Conservation (phyloP, 2,113 vertebrate genomes). For the Anhinga rufa region DNA sequence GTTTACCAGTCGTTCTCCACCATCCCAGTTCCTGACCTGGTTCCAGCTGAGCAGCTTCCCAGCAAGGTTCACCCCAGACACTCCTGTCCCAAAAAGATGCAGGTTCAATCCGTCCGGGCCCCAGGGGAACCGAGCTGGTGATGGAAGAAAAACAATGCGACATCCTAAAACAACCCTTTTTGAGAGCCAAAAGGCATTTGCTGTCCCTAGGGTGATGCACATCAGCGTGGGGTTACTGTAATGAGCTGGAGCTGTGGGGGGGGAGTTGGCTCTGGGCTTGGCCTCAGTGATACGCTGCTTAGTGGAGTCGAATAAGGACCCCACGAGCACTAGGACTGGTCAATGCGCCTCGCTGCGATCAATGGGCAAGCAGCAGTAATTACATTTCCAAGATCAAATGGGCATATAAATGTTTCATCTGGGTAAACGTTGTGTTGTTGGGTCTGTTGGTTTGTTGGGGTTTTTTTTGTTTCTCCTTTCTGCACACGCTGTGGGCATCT, state of each 20-base stretch:
- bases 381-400: constrained; percentile 57
- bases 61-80: neutral
- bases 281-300: neutral
- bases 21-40: neutral
- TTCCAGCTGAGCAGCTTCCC: neutral
- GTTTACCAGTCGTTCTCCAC: neutral
- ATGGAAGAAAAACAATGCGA: neutral
- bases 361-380: constrained; percentile 33
- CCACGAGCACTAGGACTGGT: neutral
- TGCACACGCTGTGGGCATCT: neutral
- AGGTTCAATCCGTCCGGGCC: neutral
- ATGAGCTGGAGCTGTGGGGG: neutral
- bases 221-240: neutral
- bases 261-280: neutral
- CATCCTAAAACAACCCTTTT: neutral
- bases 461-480: neutral
- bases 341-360: constrained; percentile 15
- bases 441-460: neutral
- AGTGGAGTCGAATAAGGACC: neutral
- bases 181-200: neutral
- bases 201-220: neutral
- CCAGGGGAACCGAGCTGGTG: neutral
- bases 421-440: neutral
- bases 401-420: constrained; percentile 52
- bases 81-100: neutral